phyloP scores from a whole-genome alignment of 1,140 invertebrate genomes.

The Hermatobates lingyangjiaoensis region DNA sequence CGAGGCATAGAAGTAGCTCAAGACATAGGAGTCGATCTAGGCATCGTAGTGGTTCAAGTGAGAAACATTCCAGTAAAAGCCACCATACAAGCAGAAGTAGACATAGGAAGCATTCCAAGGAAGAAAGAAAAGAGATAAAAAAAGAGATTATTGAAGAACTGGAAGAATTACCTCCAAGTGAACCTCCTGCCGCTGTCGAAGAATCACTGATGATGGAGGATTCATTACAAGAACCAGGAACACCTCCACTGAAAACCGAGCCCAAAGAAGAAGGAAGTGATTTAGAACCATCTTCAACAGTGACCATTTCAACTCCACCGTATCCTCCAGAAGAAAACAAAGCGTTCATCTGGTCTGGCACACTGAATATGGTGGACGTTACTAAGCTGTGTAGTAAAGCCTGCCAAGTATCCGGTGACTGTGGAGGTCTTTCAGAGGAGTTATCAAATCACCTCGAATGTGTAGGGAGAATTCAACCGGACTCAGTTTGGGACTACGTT shows the following conservation, averaged over 20 bases:
- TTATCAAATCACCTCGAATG: slow-evolving; percentile 64
- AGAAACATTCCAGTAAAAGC: slow-evolving; percentile 18
- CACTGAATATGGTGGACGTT: slow-evolving; percentile 76
- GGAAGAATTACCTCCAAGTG: not conserved
- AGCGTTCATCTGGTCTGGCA: slow-evolving; percentile 60
- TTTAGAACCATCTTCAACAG: slow-evolving; percentile 35
- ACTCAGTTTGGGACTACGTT: slow-evolving; percentile 87
- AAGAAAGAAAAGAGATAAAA: not conserved
- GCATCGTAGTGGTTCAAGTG: slow-evolving; percentile 11
- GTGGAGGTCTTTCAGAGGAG: slow-evolving; percentile 44
- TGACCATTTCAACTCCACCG: slow-evolving; percentile 34
- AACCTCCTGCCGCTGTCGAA: not conserved
- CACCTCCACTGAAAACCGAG: slow-evolving; percentile 1
- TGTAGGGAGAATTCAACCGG: slow-evolving; percentile 74
- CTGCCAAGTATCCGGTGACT: slow-evolving; percentile 40
- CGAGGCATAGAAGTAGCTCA: slow-evolving; percentile 14
- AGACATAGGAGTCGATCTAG: slow-evolving; percentile 12
- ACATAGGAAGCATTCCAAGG: slow-evolving; percentile 11
- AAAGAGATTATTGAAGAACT: not conserved
- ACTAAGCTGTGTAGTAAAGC: slow-evolving; percentile 71
- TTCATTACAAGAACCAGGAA: not conserved
- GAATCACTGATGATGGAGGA: no score
- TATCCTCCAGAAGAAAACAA: slow-evolving; percentile 26
- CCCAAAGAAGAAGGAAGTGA: slow-evolving; percentile 24
- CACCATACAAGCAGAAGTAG: slow-evolving; percentile 15